These are phyloP conservation scores for Phymorhynchus buccinoides DNA, from an alignment of 1,140 invertebrate species.

Conservation along the genomic window DNA sequence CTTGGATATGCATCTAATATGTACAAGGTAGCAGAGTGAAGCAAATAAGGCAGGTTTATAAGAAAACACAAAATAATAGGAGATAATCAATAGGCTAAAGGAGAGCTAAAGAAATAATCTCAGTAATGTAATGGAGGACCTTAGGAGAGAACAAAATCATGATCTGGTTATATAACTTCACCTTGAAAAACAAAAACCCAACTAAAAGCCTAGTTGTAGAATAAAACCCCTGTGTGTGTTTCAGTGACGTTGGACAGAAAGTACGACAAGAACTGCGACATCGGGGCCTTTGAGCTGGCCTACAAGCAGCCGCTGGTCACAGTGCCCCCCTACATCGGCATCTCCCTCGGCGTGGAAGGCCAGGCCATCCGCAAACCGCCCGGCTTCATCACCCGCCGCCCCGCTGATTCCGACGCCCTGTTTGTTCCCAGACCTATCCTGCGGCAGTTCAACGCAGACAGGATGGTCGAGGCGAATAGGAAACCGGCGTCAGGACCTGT, in stretches of 20 bases:
- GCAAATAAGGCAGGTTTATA: no score
- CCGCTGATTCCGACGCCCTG: slow-evolving; percentile 9
- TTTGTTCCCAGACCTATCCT: slow-evolving; percentile 39
- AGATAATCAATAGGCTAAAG: no score
- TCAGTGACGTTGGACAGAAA: slow-evolving; percentile 90
- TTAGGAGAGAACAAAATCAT: no score
- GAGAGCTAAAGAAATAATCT: no score
- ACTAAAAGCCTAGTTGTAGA: no score
- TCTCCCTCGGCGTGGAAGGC: slow-evolving; percentile 83
- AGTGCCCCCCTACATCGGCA: slow-evolving; percentile 87
- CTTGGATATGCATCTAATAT: no score
- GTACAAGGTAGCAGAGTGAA: no score
- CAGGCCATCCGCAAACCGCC: slow-evolving; percentile 69
- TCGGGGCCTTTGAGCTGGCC: slow-evolving; percentile 88
- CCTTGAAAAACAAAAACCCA: no score
- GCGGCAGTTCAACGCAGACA: slow-evolving; percentile 29
- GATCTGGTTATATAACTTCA: no score
- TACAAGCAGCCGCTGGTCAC: slow-evolving; percentile 83
- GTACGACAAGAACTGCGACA: slow-evolving; percentile 84
- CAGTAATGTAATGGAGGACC: no score
- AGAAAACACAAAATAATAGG: no score
- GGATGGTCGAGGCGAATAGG: background rate
- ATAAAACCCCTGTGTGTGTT: no score
- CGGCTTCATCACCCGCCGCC: background rate
- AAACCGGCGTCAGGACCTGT: background rate